These are phyloP conservation scores for Percina caprodes DNA, from an alignment of 2,113 vertebrate genomes.

Conservation along the genomic window DNA sequence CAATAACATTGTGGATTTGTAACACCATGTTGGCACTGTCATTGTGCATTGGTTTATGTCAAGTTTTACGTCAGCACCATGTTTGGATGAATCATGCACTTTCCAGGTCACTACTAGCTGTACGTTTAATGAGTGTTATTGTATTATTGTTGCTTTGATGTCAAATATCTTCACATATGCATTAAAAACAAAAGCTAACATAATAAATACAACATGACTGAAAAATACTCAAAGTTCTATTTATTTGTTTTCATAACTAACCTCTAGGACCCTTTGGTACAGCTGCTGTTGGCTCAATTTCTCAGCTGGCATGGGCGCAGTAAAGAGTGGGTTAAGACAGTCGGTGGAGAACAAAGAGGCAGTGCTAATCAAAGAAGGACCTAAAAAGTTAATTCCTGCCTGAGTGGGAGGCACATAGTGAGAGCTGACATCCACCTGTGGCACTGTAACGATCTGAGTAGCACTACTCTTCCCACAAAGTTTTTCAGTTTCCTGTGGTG, in stretches of 20 bases:
- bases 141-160: neutral
- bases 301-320: conserved; percentile 21
- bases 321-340: neutral
- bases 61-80: neutral
- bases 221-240: neutral
- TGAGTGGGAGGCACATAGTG: neutral
- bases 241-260: conserved; percentile 34
- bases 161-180: neutral
- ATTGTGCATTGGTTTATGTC: neutral
- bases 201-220: neutral
- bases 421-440: neutral
- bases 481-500: neutral
- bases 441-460: neutral
- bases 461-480: neutral
- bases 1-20: neutral
- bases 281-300: conserved; percentile 70
- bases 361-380: neutral
- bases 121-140: neutral
- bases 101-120: neutral
- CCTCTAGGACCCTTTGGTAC: conserved; percentile 70
- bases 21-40: neutral
- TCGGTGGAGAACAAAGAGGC: neutral
- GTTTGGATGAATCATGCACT: neutral
- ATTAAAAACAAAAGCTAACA: neutral
- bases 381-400: neutral